These are phyloP conservation scores for Notocelia uddmanniana DNA, from an alignment of 2,888 invertebrate genomes.

Conservation along the genomic window DNA sequence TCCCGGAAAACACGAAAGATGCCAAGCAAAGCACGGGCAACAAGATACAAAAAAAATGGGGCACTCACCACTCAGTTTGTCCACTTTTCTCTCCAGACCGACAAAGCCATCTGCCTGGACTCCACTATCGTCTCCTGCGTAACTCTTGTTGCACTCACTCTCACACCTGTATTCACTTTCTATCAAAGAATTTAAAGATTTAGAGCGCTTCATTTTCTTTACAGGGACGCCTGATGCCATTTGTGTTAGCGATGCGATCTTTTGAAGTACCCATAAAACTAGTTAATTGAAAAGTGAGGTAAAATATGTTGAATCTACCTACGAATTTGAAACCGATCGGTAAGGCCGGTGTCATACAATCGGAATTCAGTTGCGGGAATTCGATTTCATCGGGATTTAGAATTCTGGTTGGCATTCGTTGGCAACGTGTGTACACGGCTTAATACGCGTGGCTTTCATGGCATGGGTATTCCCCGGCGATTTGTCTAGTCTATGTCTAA, in stretches of 20 bases:
- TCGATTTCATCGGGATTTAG: neutral
- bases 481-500: no score
- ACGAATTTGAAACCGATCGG: neutral
- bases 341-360: neutral
- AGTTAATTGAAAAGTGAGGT: neutral
- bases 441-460: no score
- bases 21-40: no score
- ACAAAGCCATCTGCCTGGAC: constrained; percentile 18
- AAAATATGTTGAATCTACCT: neutral
- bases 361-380: neutral
- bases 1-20: no score
- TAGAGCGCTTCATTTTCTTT: constrained; percentile 32
- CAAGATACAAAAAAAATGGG: no score
- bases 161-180: neutral
- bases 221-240: constrained; percentile 12
- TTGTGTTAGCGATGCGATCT: neutral
- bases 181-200: constrained; percentile 19
- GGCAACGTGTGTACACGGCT: no score
- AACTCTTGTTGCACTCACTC: constrained; percentile 17
- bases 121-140: constrained; percentile 13
- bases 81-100: constrained; percentile 29
- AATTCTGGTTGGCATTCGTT: no score
- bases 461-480: no score
- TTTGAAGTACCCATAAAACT: neutral
- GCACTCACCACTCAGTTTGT: constrained; percentile 34